Base-by-base conservation (phyloP, 2,113 vertebrate genomes). In the Hypanus sabinus region DNA sequence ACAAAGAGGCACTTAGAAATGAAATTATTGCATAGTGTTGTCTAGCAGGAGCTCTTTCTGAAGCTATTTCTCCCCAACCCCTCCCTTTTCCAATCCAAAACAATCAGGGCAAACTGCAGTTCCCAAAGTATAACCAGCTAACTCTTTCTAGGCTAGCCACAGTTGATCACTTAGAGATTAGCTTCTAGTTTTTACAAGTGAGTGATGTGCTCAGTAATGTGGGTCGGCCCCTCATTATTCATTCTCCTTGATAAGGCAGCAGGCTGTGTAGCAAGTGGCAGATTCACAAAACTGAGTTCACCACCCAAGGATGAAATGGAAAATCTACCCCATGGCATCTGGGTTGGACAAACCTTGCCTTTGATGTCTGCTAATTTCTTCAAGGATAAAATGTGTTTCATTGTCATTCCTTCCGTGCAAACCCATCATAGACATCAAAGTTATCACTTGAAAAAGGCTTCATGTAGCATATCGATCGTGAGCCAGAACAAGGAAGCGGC, bases 351-450 rank as follows among this genome's bases (percentile, higher is more conserved):
- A 68, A 65, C 57, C 60, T 65, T 68, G n/a, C 14, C 85, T 62
- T 88, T 90, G 60, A 65, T 90, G 60, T 90, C 85, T 68, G 85
- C 60, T 65, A 90, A 33, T 90, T 90, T n/a, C 85, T 62, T 68
- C 60, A 60, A 68, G 85, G 57, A 2, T 60, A 65, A 60, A 90
- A 90, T 90, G 27, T 90, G 33, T 90, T 90, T 60, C 46, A 90
- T 88, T 90, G 85, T 65, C 85, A 90, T 90, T 90, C 85, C 85
- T 90, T 90, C 85, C 85, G 65, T 90, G 85, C 30, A 65, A 90
- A 65, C 85, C 85, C 85, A 90, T 90, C 85, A 65, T 90, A 68
- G 60, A 90, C 85, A 90, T 90, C 60, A 90, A 33, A 90, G 85
- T 65, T 90, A 90, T 68, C 85, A 62, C 60, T 68, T 65, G 85